phyloP scores from a whole-genome alignment of 2,797 vertebrate genomes.

The Acipenser transmontanus region DNA sequence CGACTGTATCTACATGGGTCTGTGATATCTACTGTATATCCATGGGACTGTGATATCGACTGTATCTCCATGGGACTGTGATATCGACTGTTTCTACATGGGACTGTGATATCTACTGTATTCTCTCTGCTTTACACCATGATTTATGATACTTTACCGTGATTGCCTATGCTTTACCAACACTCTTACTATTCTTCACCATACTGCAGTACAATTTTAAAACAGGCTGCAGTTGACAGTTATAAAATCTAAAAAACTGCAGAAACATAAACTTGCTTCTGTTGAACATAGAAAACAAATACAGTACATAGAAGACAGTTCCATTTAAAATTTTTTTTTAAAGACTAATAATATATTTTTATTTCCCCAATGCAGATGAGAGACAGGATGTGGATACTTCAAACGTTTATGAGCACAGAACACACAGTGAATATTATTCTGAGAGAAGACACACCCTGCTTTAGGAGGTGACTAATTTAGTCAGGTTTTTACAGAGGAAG shows the following conservation, averaged over 20 bases:
- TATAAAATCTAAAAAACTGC: slow-evolving; percentile 4
- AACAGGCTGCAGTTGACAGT: too few relatives aligned
- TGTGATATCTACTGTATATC: too few relatives aligned
- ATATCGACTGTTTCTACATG: too few relatives aligned
- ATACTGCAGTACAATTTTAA: too few relatives aligned
- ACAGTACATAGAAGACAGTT: neutral
- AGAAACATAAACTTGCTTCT: slow-evolving; percentile 6
- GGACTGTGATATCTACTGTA: too few relatives aligned
- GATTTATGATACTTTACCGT: too few relatives aligned
- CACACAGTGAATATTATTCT: slow-evolving; percentile 12
- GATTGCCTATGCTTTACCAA: too few relatives aligned
- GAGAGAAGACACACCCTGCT: slow-evolving; percentile 18
- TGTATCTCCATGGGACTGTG: too few relatives aligned
- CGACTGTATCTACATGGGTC: too few relatives aligned
- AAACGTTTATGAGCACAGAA: slow-evolving; percentile 30
- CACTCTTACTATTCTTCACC: too few relatives aligned
- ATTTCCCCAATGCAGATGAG: slow-evolving; percentile 26
- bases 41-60: too few relatives aligned
- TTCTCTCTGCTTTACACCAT: too few relatives aligned
- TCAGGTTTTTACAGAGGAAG: neutral
- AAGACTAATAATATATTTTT: slow-evolving; percentile 32
- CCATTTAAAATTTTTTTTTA: slow-evolving; percentile 21
- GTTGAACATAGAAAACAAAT: slow-evolving; percentile 11
- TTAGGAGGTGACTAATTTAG: slow-evolving; percentile 15
- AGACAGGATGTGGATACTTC: slow-evolving; percentile 34